phyloP scores from a whole-genome alignment of 53 echinoderm and acorn worm species.

The Astropecten irregularis region DNA sequence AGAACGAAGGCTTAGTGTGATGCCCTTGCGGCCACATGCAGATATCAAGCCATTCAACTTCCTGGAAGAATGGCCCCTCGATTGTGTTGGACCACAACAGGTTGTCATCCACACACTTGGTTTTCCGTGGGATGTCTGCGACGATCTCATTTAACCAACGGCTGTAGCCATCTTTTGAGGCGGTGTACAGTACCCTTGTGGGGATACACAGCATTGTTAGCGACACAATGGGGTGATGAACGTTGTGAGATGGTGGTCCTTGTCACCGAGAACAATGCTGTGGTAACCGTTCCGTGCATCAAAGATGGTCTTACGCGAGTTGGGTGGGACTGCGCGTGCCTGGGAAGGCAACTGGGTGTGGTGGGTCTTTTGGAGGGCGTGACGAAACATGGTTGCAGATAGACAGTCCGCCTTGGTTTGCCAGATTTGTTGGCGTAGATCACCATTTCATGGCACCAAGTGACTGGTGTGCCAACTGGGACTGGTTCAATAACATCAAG shows the following conservation, averaged over 20 bases:
- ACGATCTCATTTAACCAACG: slow-evolving; percentile 31
- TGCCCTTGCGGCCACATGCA: slow-evolving; percentile 57
- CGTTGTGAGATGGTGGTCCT: too few relatives aligned
- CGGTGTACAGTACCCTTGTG: slow-evolving; percentile 62
- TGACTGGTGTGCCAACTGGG: too few relatives aligned
- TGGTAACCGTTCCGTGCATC: too few relatives aligned
- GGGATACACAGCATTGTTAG: slow-evolving; percentile 37
- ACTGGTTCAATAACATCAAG: too few relatives aligned
- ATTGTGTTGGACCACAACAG: slow-evolving; percentile 39
- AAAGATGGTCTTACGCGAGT: slow-evolving; percentile 47
- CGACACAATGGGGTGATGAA: slow-evolving; percentile 52
- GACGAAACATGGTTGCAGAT: slow-evolving; percentile 47
- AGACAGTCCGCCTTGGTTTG: slow-evolving; percentile 61
- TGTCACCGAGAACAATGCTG: too few relatives aligned
- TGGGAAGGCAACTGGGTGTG: too few relatives aligned
- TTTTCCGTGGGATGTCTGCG: slow-evolving; percentile 26
- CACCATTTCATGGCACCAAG: too few relatives aligned
- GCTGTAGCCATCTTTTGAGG: slow-evolving; percentile 43
- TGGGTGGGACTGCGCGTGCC: too few relatives aligned
- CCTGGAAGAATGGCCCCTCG: slow-evolving; percentile 62
- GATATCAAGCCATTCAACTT: slow-evolving; percentile 55
- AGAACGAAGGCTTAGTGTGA: slow-evolving; percentile 58
- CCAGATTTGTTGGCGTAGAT: too few relatives aligned
- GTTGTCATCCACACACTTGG: slow-evolving; percentile 64
- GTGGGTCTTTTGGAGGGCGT: too few relatives aligned